Base-by-base conservation (phyloP, 1,140 invertebrate genomes). In the Ericerus pela region DNA sequence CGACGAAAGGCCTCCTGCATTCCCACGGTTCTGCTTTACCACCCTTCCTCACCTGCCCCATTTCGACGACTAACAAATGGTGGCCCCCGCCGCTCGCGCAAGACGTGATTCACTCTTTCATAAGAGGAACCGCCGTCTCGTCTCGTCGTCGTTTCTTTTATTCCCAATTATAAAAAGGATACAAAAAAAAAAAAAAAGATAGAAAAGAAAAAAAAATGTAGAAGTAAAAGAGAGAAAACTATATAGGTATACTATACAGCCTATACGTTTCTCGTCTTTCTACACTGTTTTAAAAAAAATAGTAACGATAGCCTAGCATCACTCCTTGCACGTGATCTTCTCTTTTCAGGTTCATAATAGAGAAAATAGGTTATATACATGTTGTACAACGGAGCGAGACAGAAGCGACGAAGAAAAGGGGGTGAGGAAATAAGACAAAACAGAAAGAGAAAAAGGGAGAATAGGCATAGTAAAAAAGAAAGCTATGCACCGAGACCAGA, bases 1-100 rank as follows among this genome's bases (percentile, higher is more conserved):
- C 41, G 41, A 47, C 41, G 36, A 14, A 18, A 14, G 41, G 41
- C 41, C 41, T 47, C 26, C 41, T 47, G 41, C 41, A 24, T 47
- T 47, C 41, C 41, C 41, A 47, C 41, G 41, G 41, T 47, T 47
- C 41, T 47, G 41, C 41, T 47, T 47, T 47, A 22, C 41, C 26
- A 24, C n/a, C 41, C 20, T 47, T 24, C 14, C 41, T 47, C 41
- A 24, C 41, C 26, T 47, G n/a, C n/a, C n/a, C n/a, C n/a, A n/a
- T 18, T 14, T 10, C 41, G 41, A 16, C 8, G 2, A 16, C 20
- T 47, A 47, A 47, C 41, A 47, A 47, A 47, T 47, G 41, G 41
- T 47, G 41, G 41, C 41, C 41, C 41, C 41, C 41, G 41, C 26
- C 41, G 20, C 41, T 24, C 41, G 41, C 26, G 41, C 41, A 47